Evolutionary conservation across 2,797 vertebrate species (phyloP), one percentile per base, ranked within the genome.

Genomic region (Bovichtus diacanthus): DNA sequence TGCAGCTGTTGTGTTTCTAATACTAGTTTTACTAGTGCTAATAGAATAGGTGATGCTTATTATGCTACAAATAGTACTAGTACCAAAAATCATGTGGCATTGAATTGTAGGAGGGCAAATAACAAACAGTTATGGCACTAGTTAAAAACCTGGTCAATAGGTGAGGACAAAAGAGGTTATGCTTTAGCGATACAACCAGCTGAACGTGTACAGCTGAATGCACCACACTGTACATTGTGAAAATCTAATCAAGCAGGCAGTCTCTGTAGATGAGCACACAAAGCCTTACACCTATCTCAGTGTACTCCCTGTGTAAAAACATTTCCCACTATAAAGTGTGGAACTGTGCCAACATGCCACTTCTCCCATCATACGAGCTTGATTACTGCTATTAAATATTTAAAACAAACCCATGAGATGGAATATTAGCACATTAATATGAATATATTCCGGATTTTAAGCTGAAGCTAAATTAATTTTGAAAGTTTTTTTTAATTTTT

Each of bases 181-280:
- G 4, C n/a, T 59, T 9, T 19, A 34, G 13, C 50, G 51, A 44
- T 18, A 44, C 15, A 78, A 23, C 39, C 31, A 38, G 51, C 46
- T 69, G 21, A 39, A 51, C 60, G 12, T 58, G 41, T 34, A 23
- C 19, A 80, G 62, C 19, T 29, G 13, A 61, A 58, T 64, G 59
- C 21, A 80, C 43, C 16, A 49, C 29, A 23, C 43, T 58, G 62
- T 50, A 21, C 44, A 74, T 56, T 74, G 65, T 77, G 43, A 54
- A 66, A 50, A 72, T 50, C 19, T 43, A 73, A 53, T 74, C 66
- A 68, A 76, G 65, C 62, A 76, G 16, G 36, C 36, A 66, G 41
- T 31, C 15, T 62, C 41, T 71, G 27, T 39, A 53, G 38, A 74
- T 50, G 21, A 71, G 51, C 50, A 76, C 70, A 72, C 73, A 46